Evolutionary conservation across 2,113 vertebrate genomes (phyloP).

Genomic region (Columbina picui): DNA sequence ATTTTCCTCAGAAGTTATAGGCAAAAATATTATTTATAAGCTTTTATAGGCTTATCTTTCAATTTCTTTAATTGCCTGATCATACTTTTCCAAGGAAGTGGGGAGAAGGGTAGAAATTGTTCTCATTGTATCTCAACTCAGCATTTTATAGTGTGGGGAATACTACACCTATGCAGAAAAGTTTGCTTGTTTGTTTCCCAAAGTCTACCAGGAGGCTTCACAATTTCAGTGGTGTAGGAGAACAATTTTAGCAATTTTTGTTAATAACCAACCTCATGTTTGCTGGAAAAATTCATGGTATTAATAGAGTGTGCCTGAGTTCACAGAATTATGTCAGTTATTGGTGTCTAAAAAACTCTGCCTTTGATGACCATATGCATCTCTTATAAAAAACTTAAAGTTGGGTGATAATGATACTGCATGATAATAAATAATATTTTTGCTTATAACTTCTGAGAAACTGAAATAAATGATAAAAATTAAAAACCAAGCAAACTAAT

Average conservation of each 20-base stretch:
- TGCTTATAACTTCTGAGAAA: neutral
- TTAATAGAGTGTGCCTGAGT: neutral
- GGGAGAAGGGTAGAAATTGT: neutral
- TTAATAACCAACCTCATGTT: neutral
- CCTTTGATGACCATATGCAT: neutral
- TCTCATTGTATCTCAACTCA: neutral
- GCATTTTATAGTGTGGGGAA: neutral
- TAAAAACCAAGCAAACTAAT: neutral
- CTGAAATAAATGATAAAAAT: neutral
- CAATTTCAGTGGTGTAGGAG: neutral
- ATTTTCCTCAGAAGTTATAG: neutral
- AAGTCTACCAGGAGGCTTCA: neutral
- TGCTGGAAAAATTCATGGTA: neutral
- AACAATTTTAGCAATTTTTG: neutral
- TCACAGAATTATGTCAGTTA: neutral
- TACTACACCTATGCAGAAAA: neutral
- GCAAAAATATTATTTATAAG: no score
- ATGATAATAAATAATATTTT: neutral
- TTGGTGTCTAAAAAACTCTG: neutral
- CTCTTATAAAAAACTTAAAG: neutral
- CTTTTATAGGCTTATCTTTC: neutral
- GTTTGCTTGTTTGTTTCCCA: neutral
- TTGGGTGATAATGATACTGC: no score
- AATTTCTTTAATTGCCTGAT: neutral
- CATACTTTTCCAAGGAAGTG: neutral